Evolutionary conservation across 2,113 vertebrate species (phyloP), one percentile per base, ranked within the genome.

Genomic region (Etheostoma cragini): DNA sequence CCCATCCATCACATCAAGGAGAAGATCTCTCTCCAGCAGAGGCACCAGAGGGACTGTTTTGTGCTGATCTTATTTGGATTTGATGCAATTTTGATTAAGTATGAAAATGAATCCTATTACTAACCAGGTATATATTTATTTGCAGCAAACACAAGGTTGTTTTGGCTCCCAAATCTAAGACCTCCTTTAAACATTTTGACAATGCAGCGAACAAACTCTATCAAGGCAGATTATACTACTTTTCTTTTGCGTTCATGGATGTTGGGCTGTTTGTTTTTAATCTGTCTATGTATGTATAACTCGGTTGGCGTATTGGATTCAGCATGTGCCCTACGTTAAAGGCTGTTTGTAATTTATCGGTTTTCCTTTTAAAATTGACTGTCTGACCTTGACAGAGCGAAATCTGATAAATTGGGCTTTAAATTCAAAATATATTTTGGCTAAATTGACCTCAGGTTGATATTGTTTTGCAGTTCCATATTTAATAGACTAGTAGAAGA

Each of bases 61-160:
- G 73, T 71, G 72, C 75, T 92, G 77, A 95, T 93, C 85, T 92
- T 47, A 92, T 94, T 93, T 93, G 70, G 47, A 79, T 75, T 52
- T 87, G 83, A 92, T 91, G 45, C 76, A 87, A 91, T 94, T 94
- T 93, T 88, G 80, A 87, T 88, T 92, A 91, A 88, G 79, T 46
- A 57, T 92, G 90, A 90, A 94, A 92, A 94, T 92, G 77, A 91
- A 94, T 92, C 73, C 8, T 78, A 88, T 92, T 90, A 93, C 82
- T 82, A 88, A 90, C 72, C 80, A 83, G 74, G 71, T 91, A 72
- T 85, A 69, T 88, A 81, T 92, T 89, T 91, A 88, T 93, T 89
- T 78, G 62, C 78, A 72, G 62, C 78, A 90, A 90, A 87, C 65
- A 78, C 68, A 35, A 61, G 73, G 19, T 62, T 71, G 72, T 90